phyloP scores from a whole-genome alignment of 1,140 invertebrate species.

The Galendromus occidentalis region DNA sequence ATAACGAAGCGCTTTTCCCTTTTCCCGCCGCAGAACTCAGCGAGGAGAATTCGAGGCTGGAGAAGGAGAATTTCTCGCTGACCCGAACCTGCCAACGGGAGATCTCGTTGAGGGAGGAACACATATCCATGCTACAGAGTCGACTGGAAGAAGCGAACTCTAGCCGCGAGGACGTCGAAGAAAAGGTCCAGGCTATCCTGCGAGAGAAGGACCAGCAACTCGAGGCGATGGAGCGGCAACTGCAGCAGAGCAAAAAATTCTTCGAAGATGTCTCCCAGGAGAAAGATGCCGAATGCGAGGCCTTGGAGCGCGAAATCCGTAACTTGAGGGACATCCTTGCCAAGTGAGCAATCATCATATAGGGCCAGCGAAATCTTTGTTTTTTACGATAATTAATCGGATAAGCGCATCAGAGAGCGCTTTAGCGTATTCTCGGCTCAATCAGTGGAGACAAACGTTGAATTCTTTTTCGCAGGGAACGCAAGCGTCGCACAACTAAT shows the following conservation, averaged over 20 bases:
- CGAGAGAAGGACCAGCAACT: not conserved
- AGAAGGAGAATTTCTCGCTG: not conserved
- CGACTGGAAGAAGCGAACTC: not conserved
- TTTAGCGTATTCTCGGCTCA: too few relatives aligned
- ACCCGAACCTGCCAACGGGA: not conserved
- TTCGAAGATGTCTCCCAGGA: not conserved
- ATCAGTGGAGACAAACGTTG: too few relatives aligned
- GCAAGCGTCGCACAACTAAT: not conserved
- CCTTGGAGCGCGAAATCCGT: not conserved
- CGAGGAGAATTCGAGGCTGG: not conserved
- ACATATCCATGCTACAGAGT: not conserved
- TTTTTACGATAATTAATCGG: too few relatives aligned
- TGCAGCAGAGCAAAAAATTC: constrained; percentile 3
- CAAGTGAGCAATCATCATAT: not conserved
- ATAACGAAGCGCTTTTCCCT: too few relatives aligned
- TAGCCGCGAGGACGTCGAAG: not conserved
- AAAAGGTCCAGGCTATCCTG: not conserved
- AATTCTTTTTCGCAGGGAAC: not conserved
- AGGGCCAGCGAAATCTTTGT: too few relatives aligned
- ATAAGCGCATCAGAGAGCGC: too few relatives aligned
- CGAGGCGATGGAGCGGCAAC: not conserved
- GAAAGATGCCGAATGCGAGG: constrained; percentile 5
- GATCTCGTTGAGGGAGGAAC: not conserved
- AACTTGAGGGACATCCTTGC: not conserved
- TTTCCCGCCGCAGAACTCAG: not conserved